Conservation (phyloP, 2,797 vertebrate genomes). For the Characodon lateralis region DNA sequence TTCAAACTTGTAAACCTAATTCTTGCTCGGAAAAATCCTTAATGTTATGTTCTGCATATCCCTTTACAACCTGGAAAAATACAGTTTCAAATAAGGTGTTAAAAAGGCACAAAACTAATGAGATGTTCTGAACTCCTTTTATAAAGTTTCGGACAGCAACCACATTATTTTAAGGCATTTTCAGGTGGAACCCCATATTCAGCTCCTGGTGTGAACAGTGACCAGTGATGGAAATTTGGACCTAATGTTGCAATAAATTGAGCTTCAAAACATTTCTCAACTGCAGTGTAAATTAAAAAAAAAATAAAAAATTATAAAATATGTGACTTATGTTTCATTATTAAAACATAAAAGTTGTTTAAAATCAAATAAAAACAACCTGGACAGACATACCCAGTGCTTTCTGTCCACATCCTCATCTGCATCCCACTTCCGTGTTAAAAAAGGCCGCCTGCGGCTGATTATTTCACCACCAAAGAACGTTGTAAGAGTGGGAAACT, state of each 20-base stretch:
- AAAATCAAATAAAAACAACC: conserved; percentile 49
- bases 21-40: no score
- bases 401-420: conserved; percentile 98
- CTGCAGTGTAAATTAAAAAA: background rate
- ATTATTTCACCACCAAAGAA: conserved; percentile 99
- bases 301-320: background rate
- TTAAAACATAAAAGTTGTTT: background rate
- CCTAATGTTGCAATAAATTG: no score
- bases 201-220: no score
- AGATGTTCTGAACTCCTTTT: background rate
- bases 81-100: background rate
- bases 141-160: no score
- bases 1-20: no score
- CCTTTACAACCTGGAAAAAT: no score
- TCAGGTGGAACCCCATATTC: no score
- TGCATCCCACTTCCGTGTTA: conserved; percentile 98
- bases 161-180: no score
- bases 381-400: conserved; percentile 89
- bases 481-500: conserved; percentile 95
- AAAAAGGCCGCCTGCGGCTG: conserved; percentile 93
- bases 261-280: no score
- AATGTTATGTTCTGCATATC: no score
- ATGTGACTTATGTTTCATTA: background rate
- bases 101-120: background rate
- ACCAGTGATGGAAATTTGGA: no score